A percentile compares a stretch with the other conserved stretches of the same genome.
phyloP scores from a whole-genome alignment of 2,113 vertebrate species.

The Nicator chloris region DNA sequence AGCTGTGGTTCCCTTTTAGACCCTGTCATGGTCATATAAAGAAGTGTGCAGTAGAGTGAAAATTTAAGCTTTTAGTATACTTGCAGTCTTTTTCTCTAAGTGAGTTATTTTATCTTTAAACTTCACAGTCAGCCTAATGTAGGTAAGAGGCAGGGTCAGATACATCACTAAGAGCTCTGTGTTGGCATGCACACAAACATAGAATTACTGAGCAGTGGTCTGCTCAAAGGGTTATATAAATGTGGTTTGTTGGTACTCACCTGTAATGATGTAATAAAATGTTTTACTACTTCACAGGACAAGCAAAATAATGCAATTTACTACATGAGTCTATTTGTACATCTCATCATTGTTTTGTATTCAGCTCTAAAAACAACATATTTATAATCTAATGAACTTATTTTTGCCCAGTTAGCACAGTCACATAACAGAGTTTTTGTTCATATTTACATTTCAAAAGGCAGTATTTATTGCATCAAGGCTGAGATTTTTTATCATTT shows the following conservation, averaged over 20 bases:
- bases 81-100: not conserved
- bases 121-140: not conserved
- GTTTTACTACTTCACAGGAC: not conserved
- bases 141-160: not conserved
- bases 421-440: not conserved
- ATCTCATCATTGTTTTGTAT: not conserved
- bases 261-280: not conserved
- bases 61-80: not conserved
- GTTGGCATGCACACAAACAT: not conserved
- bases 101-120: not conserved
- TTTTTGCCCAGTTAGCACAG: not conserved
- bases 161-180: not conserved
- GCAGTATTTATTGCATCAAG: not conserved
- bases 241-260: not conserved
- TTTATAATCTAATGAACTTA: not conserved
- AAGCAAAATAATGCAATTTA: not conserved
- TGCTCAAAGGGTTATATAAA: not conserved
- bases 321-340: not conserved
- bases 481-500: constrained; percentile 12
- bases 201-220: not conserved
- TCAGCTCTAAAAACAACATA: not conserved
- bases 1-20: not conserved
- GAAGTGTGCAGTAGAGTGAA: not conserved
- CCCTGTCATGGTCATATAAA: not conserved
- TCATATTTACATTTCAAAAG: not conserved